A percentile compares a stretch with the other conserved stretches of the same genome.
These are phyloP conservation scores for Brachionichthys hirsutus DNA, from an alignment of 2,113 vertebrate species.

Conservation along the genomic window DNA sequence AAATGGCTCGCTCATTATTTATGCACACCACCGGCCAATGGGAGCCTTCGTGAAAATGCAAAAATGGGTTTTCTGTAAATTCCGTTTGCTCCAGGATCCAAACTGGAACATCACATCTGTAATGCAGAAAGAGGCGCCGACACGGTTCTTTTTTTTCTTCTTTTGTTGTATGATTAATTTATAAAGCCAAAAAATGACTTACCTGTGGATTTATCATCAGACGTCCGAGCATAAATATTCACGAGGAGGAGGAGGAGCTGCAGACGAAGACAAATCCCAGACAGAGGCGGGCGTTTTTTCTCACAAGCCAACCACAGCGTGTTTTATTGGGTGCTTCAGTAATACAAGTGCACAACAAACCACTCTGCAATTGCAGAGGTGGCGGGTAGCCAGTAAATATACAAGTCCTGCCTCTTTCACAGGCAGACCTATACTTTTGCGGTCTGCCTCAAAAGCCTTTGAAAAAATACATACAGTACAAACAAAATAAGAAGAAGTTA, in stretches of 20 bases:
- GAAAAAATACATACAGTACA: slow-evolving; percentile 84
- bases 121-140: not conserved
- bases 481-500: slow-evolving; percentile 83
- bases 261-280: slow-evolving; percentile 33
- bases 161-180: slow-evolving; percentile 1
- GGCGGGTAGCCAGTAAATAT: slow-evolving; percentile 96
- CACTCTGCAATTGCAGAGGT: slow-evolving; percentile 90
- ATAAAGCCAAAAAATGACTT: slow-evolving; percentile 3
- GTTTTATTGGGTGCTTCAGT: slow-evolving; percentile 99
- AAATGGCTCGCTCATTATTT: slow-evolving; percentile 16
- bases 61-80: not conserved
- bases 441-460: slow-evolving; percentile 88
- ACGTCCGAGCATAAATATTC: slow-evolving; percentile 14
- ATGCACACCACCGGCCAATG: not conserved
- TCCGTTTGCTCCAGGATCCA: not conserved
- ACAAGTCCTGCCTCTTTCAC: slow-evolving; percentile 90
- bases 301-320: slow-evolving; percentile 92
- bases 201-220: slow-evolving; percentile 20
- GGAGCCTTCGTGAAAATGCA: not conserved
- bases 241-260: not conserved
- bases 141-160: not conserved
- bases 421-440: slow-evolving; percentile 89
- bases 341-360: slow-evolving; percentile 98
- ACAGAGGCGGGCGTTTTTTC: slow-evolving; percentile 37
- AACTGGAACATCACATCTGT: not conserved